These are phyloP conservation scores for Zoanthus sociatus DNA, from an alignment of 92 coral and sea anemone species.

Conservation along the genomic window DNA sequence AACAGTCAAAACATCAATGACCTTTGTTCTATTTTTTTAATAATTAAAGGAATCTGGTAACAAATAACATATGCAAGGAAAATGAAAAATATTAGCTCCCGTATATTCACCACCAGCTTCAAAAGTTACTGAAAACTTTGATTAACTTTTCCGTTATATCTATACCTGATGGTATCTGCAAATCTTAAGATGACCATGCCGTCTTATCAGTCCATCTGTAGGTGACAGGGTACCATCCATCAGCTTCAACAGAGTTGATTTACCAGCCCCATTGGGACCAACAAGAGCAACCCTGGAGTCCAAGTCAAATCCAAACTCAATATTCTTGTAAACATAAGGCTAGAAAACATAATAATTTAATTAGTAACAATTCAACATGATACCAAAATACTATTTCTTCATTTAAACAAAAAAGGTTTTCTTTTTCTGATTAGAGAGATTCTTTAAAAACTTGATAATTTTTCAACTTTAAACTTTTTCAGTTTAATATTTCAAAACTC, in stretches of 20 bases:
- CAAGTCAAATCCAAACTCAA: conserved; percentile 96
- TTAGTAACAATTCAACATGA: background rate
- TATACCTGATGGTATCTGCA: conserved; percentile 98
- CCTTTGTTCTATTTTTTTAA: no score
- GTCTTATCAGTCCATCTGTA: conserved; percentile 93
- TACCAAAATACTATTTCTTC: no score
- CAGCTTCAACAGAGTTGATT: conserved; percentile 90
- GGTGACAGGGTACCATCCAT: conserved; percentile 96
- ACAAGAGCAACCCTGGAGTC: conserved; percentile 97
- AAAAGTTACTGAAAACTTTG: background rate
- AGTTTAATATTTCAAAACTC: no score
- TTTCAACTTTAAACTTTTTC: no score
- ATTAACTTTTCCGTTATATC: background rate
- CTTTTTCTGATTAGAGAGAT: no score
- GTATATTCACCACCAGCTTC: no score
- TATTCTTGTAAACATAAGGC: conserved; percentile 90
- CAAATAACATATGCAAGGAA: no score
- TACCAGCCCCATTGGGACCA: conserved; percentile 99
- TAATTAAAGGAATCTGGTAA: no score
- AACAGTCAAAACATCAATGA: no score
- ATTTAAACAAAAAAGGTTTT: background rate
- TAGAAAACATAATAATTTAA: conserved; percentile 26
- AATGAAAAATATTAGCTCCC: no score
- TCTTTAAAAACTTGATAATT: no score
- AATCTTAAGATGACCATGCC: conserved; percentile 96